Percentiles rank a stretch among this genome's conserved stretches.
These are phyloP conservation scores for Oncorhynchus tshawytscha DNA, from an alignment of 2,113 vertebrate species.

Conservation along the genomic window DNA sequence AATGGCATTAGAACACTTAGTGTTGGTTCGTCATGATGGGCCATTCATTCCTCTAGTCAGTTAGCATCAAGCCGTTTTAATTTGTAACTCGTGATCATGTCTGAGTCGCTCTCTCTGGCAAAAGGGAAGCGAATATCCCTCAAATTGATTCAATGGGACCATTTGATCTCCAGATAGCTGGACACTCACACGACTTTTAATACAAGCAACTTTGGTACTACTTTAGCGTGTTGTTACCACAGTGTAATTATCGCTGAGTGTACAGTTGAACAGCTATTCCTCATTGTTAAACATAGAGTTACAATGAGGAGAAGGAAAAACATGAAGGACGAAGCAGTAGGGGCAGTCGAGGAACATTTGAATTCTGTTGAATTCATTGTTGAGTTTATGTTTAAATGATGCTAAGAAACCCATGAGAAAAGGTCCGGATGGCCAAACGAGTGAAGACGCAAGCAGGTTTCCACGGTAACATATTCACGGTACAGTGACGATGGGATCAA, in stretches of 20 bases:
- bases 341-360: background rate
- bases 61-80: slow-evolving; percentile 74
- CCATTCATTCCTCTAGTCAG: slow-evolving; percentile 70
- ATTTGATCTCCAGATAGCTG: slow-evolving; percentile 42
- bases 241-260: no score
- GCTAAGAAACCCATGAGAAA: no score
- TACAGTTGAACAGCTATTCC: background rate
- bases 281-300: background rate
- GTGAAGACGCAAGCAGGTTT: slow-evolving; percentile 41
- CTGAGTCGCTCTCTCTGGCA: slow-evolving; percentile 50
- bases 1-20: slow-evolving; percentile 79
- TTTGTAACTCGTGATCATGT: slow-evolving; percentile 79
- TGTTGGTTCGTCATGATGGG: slow-evolving; percentile 65
- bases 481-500: slow-evolving; percentile 62
- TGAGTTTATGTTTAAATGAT: background rate
- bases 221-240: background rate
- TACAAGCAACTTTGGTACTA: background rate
- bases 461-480: slow-evolving; percentile 65
- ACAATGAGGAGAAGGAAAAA: background rate
- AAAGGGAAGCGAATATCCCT: slow-evolving; percentile 69
- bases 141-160: slow-evolving; percentile 73
- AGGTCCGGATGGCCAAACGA: slow-evolving; percentile 6
- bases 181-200: slow-evolving; percentile 34
- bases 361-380: background rate
- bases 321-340: no score